Evolutionary conservation across 2,797 vertebrate genomes (phyloP), one percentile per base, ranked within the genome.

Genomic region (Epinephelus malabaricus): DNA sequence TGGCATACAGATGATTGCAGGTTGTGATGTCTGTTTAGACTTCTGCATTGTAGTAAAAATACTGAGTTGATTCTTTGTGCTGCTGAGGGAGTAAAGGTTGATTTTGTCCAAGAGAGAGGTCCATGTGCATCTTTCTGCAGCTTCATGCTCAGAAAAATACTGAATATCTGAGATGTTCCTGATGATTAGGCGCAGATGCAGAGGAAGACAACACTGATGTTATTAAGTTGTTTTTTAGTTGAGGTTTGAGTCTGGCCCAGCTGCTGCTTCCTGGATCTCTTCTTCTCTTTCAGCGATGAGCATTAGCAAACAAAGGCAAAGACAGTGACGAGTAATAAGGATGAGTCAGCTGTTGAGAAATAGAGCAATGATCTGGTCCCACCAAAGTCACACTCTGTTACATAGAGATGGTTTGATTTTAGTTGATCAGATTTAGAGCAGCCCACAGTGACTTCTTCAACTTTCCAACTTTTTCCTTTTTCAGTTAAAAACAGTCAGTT

Each of bases 251-350:
- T 66, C 43, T 56, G 34, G 46, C 46, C 9, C 75, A 69, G 72
- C 68, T 56, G 43, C 53, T 45, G 50, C 56, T 17, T 56, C 74
- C 73, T 60, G 45, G 62, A 72, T 76, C 49, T 14, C 47, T 30
- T 54, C 59, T 49, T 30, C 64, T 77, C 30, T 30, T 61, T 54
- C 27, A 51, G 49, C 6, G 34, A 69, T 59, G 50, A 69, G 65
- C 56, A 5, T 47, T 64, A 51, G 50, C 7, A 43, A 85, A 86
- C 73, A 67, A 30, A 72, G 51, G 69, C 50, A 46, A 67, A 68
- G 64, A 51, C 64, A 56, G 46, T 69, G 63, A 74, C 60, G 27
- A 53, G 60, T 47, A 58, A 73, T 60, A 73, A 46, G 69, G 47
- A 69, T 50, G 58, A 76, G 67, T 77, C 67, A 70, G 68, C 55